phyloP scores from a whole-genome alignment of 2,113 vertebrate genomes.

The Thymallus thymallus region DNA sequence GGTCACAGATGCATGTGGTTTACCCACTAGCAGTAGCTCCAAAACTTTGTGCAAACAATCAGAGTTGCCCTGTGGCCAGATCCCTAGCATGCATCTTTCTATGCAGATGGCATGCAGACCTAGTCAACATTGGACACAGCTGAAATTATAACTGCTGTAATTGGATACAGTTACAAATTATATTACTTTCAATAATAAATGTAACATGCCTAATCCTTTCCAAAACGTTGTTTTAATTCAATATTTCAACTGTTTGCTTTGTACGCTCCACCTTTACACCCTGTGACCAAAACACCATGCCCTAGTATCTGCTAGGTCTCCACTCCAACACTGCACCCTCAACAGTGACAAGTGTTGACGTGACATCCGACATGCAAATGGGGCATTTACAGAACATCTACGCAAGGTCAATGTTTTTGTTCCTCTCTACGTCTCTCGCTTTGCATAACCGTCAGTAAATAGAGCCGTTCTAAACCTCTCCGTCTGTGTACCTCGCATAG shows the following conservation, averaged over 20 bases:
- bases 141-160: neutral
- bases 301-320: no score
- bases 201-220: neutral
- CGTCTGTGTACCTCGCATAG: neutral
- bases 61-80: neutral
- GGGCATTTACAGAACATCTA: neutral
- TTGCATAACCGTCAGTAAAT: conserved; percentile 2
- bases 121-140: neutral
- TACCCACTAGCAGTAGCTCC: neutral
- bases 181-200: neutral
- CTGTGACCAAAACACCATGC: no score
- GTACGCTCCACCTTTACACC: no score
- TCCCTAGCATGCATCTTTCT: neutral
- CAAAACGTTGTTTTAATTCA: neutral
- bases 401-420: neutral
- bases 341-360: neutral
- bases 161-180: neutral
- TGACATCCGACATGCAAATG: no score
- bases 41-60: neutral
- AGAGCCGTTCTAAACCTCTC: neutral
- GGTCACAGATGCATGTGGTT: neutral
- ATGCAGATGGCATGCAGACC: neutral
- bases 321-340: neutral
- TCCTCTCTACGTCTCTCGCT: neutral
- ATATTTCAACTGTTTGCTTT: no score